These are phyloP conservation scores for Zingel zingel DNA, from an alignment of 2,113 vertebrate species.

Conservation along the genomic window DNA sequence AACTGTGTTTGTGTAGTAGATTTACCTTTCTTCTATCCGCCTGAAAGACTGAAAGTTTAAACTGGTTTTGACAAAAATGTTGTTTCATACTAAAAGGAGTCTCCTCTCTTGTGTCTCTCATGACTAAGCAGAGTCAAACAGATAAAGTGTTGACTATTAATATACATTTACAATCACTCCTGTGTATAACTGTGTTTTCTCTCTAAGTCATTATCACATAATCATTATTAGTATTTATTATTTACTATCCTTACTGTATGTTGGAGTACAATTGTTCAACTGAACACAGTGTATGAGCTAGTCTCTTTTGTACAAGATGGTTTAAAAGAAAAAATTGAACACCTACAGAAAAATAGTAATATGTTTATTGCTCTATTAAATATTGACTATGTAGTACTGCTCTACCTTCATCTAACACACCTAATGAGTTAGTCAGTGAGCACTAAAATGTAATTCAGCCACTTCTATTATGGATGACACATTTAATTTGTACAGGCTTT, in stretches of 20 bases:
- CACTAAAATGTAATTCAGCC: constrained; percentile 35
- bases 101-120: too few species aligned
- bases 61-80: neutral
- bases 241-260: neutral
- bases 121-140: neutral
- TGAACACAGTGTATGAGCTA: neutral
- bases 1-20: neutral
- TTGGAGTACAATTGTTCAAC: neutral
- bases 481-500: constrained; percentile 30
- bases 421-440: constrained; percentile 45
- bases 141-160: neutral
- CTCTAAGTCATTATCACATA: neutral
- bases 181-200: neutral
- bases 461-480: constrained; percentile 44
- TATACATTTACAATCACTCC: neutral
- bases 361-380: constrained; percentile 20
- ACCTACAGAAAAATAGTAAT: neutral
- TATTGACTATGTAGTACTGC: constrained; percentile 24
- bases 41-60: neutral
- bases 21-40: neutral
- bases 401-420: constrained; percentile 18
- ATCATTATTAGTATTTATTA: too few species aligned
- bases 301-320: neutral
- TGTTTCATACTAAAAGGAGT: neutral
- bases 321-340: neutral